These are phyloP conservation scores for Zeuzera pyrina DNA, from an alignment of 2,888 invertebrate genomes.

Conservation along the genomic window DNA sequence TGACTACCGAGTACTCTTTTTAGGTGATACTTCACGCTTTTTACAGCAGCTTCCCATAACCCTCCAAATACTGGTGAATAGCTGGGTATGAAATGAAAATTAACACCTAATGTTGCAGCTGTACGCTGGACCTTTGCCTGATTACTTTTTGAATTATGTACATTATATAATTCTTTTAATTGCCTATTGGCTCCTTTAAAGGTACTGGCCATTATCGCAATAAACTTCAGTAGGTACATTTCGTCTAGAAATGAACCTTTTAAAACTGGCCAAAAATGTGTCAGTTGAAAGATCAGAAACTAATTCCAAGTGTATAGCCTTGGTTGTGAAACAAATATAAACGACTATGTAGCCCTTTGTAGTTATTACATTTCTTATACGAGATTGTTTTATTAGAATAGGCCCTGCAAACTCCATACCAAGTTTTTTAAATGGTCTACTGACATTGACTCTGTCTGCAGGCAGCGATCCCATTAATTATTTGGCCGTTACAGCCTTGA, in stretches of 20 bases:
- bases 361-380: neutral
- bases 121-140: slow-evolving; percentile 4
- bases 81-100: slow-evolving; percentile 23
- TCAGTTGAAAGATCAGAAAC: too few species aligned
- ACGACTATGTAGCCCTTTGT: slow-evolving; percentile 1
- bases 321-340: slow-evolving; percentile 6
- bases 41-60: slow-evolving; percentile 22
- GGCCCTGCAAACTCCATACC: slow-evolving; percentile 6
- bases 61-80: slow-evolving; percentile 23
- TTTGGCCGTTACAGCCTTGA: slow-evolving; percentile 4
- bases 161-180: slow-evolving; percentile 7
- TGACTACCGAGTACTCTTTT: slow-evolving; percentile 15
- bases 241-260: slow-evolving; percentile 8
- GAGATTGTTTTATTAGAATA: too few species aligned
- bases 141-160: slow-evolving; percentile 5
- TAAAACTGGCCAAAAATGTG: slow-evolving; percentile 10
- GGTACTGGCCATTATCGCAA: slow-evolving; percentile 11
- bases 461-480: slow-evolving; percentile 10
- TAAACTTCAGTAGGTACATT: slow-evolving; percentile 9
- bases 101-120: slow-evolving; percentile 7
- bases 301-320: too few species aligned
- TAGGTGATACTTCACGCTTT: slow-evolving; percentile 19
- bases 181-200: slow-evolving; percentile 9
- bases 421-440: slow-evolving; percentile 3
- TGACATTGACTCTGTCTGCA: neutral